Conservation (phyloP, 2,113 vertebrate species). For the Psammodynastes pulverulentus region DNA sequence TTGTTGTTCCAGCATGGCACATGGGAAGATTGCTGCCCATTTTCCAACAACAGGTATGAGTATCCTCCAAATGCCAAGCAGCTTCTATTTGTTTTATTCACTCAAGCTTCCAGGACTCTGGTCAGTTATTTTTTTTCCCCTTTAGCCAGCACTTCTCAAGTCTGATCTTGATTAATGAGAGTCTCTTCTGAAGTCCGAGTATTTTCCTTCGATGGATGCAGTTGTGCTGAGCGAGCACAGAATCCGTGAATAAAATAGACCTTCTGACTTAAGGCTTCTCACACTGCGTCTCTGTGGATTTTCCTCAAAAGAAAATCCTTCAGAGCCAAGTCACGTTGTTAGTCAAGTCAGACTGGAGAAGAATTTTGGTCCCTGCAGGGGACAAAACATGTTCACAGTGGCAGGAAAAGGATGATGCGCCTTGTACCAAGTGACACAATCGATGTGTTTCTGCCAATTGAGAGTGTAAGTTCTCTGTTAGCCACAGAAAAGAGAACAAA, state of each 20-base stretch:
- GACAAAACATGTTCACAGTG: slow-evolving; percentile 12
- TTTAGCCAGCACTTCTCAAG: neutral
- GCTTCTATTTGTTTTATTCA: neutral
- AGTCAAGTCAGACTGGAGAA: slow-evolving; percentile 10
- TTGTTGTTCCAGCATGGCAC: neutral
- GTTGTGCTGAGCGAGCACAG: slow-evolving; percentile 17
- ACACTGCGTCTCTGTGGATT: slow-evolving; percentile 3
- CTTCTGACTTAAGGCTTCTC: neutral
- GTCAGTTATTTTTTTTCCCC: neutral
- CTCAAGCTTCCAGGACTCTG: neutral
- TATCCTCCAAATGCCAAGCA: neutral
- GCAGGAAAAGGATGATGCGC: slow-evolving; percentile 19
- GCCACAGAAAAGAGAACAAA: neutral
- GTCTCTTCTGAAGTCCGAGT: neutral
- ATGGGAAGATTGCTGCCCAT: neutral
- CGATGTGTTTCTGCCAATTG: slow-evolving; percentile 17
- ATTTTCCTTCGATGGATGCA: neutral
- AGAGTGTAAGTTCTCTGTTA: slow-evolving; percentile 19
- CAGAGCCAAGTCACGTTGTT: slow-evolving; percentile 4
- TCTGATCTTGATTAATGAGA: slow-evolving; percentile 9
- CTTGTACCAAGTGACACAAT: slow-evolving; percentile 15
- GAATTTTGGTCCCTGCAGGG: slow-evolving; percentile 14
- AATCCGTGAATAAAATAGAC: slow-evolving; percentile 5
- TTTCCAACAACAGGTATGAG: neutral
- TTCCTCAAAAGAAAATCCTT: slow-evolving; percentile 9